Percentiles rank a stretch among this genome's conserved stretches.
Evolutionary conservation across 2,113 vertebrate genomes (phyloP).

Genomic region (Petroica traversi): DNA sequence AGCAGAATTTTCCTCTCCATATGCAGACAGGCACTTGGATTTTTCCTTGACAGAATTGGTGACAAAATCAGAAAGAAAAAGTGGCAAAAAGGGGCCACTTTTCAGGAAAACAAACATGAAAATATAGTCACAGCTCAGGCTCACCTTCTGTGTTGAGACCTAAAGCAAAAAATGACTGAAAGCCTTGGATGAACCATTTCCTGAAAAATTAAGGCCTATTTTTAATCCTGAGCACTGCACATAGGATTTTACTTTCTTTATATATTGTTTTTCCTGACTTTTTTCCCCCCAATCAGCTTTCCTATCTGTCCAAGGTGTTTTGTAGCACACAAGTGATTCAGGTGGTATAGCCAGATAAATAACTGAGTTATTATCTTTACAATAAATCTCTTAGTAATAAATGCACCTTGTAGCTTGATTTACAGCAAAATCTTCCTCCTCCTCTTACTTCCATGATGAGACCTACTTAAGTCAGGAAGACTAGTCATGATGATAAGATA

Average conservation of each 20-base stretch:
- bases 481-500: constrained; percentile 57
- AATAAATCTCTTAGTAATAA: constrained; percentile 49
- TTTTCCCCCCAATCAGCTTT: background rate
- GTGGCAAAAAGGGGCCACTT: background rate
- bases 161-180: background rate
- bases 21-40: background rate
- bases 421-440: constrained; percentile 44
- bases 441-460: constrained; percentile 35
- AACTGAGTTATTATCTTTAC: constrained; percentile 10
- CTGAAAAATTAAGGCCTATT: background rate
- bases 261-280: background rate
- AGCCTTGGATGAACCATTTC: background rate
- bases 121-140: background rate
- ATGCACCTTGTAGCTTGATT: constrained; percentile 36
- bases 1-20: background rate
- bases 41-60: background rate
- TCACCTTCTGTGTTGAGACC: background rate
- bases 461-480: constrained; percentile 55
- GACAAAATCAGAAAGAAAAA: background rate
- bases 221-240: background rate
- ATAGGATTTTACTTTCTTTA: background rate
- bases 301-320: background rate
- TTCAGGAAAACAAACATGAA: background rate
- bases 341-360: background rate
- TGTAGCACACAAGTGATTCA: background rate